phyloP scores from a whole-genome alignment of 1,140 invertebrate genomes.

The Drosophila lowei region DNA sequence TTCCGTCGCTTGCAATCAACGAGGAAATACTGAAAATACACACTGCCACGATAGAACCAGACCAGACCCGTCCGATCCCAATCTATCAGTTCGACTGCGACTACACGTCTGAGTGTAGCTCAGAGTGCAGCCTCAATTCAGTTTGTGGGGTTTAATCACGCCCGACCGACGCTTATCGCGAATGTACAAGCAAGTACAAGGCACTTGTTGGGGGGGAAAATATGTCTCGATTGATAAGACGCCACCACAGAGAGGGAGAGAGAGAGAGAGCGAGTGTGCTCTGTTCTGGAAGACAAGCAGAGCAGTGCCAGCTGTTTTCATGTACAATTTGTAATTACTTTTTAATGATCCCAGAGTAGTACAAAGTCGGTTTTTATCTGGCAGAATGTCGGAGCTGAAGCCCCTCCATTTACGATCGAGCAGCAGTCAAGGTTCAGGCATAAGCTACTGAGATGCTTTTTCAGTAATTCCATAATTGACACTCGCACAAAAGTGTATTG shows the following conservation, averaged over 20 bases:
- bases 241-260: background rate
- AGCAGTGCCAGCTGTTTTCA: constrained; percentile 27
- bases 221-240: constrained; percentile 30
- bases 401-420: constrained; percentile 2
- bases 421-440: constrained; percentile 24
- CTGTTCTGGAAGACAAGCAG: constrained; percentile 2
- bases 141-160: constrained; percentile 56
- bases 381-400: background rate
- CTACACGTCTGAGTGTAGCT: constrained; percentile 9
- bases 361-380: constrained; percentile 12
- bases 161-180: constrained; percentile 58
- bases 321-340: constrained; percentile 25
- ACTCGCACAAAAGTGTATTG: too few species aligned
- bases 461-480: constrained; percentile 5
- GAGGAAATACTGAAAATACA: constrained; percentile 52
- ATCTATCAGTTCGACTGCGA: constrained; percentile 37
- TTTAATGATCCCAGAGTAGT: constrained; percentile 20
- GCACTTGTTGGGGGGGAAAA: constrained; percentile 1
- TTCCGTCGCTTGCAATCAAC: constrained; percentile 58
- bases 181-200: constrained; percentile 19
- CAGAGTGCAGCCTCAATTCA: constrained; percentile 48
- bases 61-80: constrained; percentile 21
- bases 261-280: too few species aligned
- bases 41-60: constrained; percentile 17
- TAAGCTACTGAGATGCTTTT: constrained; percentile 1